Conservation (phyloP, 2,888 invertebrate species). For the Dryobota labecula region DNA sequence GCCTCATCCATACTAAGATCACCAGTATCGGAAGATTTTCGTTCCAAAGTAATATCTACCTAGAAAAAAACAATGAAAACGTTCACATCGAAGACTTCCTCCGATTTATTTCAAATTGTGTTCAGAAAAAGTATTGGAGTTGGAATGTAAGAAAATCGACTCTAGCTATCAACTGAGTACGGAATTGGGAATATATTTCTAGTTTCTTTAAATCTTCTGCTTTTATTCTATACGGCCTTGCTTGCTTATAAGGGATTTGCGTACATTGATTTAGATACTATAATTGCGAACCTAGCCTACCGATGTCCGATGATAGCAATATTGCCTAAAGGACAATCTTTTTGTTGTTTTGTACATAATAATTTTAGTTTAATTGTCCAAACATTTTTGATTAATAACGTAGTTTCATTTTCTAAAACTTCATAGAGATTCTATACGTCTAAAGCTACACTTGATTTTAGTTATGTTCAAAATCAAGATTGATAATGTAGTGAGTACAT, state of each 20-base stretch:
- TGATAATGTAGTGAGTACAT: neutral
- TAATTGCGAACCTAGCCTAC: neutral
- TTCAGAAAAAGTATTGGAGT: constrained; percentile 42
- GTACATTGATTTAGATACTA: neutral
- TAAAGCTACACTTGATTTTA: neutral
- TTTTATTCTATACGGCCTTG: neutral
- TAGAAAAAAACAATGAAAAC: constrained; percentile 9
- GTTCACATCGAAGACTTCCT: constrained; percentile 24
- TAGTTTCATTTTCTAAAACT: no score
- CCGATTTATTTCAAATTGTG: constrained; percentile 44
- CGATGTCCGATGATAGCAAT: neutral
- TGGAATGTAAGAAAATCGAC: constrained; percentile 23
- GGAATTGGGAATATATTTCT: constrained; percentile 33
- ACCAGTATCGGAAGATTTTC: constrained; percentile 4
- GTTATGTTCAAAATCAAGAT: neutral
- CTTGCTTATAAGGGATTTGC: neutral
- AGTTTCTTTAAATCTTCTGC: constrained; percentile 4
- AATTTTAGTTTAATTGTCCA: neutral
- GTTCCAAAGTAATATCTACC: constrained; percentile 15
- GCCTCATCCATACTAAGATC: neutral
- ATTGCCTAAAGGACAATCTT: neutral
- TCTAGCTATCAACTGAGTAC: constrained; percentile 11
- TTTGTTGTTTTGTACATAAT: neutral
- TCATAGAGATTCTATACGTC: neutral
- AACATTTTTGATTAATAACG: no score